These are phyloP conservation scores for Macrobrachium nipponense DNA, from an alignment of 1,140 invertebrate species.

Conservation along the genomic window DNA sequence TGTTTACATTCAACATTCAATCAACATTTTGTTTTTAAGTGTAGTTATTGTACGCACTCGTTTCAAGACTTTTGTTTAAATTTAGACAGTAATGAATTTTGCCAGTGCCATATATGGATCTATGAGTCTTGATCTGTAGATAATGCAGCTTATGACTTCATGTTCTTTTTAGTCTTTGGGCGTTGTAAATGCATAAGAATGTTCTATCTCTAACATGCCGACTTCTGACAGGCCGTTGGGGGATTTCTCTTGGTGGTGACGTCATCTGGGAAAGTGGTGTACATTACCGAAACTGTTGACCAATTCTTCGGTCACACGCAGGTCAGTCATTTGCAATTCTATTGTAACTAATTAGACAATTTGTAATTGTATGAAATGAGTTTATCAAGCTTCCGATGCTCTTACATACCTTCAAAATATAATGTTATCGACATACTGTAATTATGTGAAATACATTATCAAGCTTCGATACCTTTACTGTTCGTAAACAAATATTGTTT, in stretches of 20 bases:
- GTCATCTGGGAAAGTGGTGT: conserved; percentile 86
- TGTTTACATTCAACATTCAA: too few relatives aligned
- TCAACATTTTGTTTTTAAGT: too few relatives aligned
- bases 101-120: neutral
- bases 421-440: neutral
- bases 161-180: neutral
- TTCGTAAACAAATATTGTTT: neutral
- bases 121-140: neutral
- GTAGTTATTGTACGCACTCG: too few relatives aligned
- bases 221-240: conserved; percentile 40
- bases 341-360: neutral
- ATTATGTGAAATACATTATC: too few relatives aligned
- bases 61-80: too few relatives aligned
- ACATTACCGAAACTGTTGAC: conserved; percentile 86
- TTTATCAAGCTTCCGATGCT: neutral
- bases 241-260: conserved; percentile 83
- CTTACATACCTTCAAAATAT: neutral
- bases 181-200: neutral
- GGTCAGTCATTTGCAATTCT: conserved; percentile 15
- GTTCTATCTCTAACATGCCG: neutral
- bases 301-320: conserved; percentile 82
- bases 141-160: neutral
- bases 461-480: neutral
- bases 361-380: neutral
- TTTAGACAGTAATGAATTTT: too few relatives aligned